These are phyloP conservation scores for Coregonus suidteri DNA, from an alignment of 2,797 vertebrate species.

Conservation along the genomic window DNA sequence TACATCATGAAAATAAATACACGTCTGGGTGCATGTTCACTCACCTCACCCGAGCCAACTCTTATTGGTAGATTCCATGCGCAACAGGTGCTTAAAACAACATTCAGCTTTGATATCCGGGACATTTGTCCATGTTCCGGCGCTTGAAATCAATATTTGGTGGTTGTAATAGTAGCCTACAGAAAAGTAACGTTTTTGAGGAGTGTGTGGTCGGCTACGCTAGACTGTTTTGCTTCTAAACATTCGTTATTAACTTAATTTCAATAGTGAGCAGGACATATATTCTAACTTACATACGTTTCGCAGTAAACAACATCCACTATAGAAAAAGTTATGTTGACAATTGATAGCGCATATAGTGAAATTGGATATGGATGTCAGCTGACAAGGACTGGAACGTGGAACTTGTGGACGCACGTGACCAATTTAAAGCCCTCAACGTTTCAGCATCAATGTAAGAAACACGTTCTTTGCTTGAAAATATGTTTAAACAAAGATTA, in stretches of 20 bases:
- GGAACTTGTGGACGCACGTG: not conserved
- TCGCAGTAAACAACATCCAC: not conserved
- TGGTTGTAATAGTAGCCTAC: not conserved
- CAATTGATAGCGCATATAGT: not conserved
- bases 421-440: not conserved
- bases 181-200: not conserved
- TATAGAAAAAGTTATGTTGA: not conserved
- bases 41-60: not conserved
- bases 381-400: not conserved
- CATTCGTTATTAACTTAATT: no score
- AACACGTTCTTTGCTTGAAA: not conserved
- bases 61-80: not conserved
- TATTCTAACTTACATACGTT: conserved; percentile 2
- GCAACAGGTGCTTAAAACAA: not conserved
- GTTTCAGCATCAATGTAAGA: not conserved
- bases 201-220: not conserved
- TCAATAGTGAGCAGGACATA: no score
- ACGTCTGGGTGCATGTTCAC: no score
- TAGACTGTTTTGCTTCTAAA: not conserved
- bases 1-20: no score
- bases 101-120: not conserved
- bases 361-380: not conserved
- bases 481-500: not conserved
- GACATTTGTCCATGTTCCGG: not conserved
- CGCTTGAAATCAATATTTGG: not conserved